Conservation (phyloP, 2,888 invertebrate species). For the Saturnia pavonia region DNA sequence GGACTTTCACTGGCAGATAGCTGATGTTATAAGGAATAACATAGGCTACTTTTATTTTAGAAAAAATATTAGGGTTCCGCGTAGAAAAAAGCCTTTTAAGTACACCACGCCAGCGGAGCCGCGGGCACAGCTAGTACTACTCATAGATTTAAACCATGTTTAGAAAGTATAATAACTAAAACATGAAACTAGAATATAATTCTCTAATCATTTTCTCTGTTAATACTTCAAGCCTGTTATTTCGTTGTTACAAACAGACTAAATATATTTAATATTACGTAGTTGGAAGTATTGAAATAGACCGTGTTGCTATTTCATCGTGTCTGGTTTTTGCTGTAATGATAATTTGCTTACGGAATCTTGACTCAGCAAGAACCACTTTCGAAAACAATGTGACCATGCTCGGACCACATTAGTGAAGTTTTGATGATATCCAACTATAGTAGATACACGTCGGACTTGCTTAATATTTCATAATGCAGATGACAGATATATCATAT, state of each 20-base stretch:
- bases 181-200: not conserved
- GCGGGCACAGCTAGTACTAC: no score
- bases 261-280: conserved; percentile 29
- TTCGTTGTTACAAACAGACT: conserved; percentile 37
- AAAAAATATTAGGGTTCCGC: no score
- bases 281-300: conserved; percentile 41
- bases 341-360: conserved; percentile 65
- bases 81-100: no score
- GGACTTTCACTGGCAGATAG: no score
- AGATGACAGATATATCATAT: not conserved
- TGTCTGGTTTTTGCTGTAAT: conserved; percentile 64
- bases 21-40: no score
- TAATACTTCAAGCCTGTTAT: not conserved
- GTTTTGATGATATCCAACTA: conserved; percentile 54
- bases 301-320: conserved; percentile 41
- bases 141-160: no score
- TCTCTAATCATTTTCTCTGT: not conserved
- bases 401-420: conserved; percentile 48
- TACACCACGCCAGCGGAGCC: no score
- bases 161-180: no score
- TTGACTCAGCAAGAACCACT: conserved; percentile 60
- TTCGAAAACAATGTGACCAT: conserved; percentile 61
- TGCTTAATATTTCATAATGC: conserved; percentile 38
- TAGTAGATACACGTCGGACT: conserved; percentile 43
- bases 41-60: no score